phyloP scores from a whole-genome alignment of 1,140 invertebrate genomes.

The Drosophila orena region DNA sequence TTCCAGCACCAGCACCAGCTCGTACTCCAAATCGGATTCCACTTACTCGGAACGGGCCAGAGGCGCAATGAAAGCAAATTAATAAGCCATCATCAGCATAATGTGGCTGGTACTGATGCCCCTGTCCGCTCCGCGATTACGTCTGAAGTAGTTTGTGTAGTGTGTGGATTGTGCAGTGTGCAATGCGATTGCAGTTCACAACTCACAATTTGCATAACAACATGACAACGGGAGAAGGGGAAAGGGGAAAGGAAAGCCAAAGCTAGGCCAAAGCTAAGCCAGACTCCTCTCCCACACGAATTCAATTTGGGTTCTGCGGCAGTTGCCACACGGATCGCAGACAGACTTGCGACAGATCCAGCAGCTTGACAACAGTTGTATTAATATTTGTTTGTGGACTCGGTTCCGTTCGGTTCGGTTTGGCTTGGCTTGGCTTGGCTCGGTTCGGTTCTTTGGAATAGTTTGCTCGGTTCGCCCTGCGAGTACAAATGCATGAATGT shows the following conservation, averaged over 20 bases:
- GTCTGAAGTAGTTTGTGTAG: conserved; percentile 1
- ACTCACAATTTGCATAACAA: conserved; percentile 50
- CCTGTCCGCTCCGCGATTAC: conserved; percentile 4
- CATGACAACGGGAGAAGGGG: not conserved
- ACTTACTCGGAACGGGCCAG: conserved; percentile 31
- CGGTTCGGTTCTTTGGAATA: no score
- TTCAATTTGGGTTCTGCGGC: conserved; percentile 15
- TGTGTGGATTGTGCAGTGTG: not conserved
- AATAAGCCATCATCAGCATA: conserved; percentile 55
- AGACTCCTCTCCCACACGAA: conserved; percentile 30
- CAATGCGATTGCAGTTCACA: conserved; percentile 29
- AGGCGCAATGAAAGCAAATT: conserved; percentile 52
- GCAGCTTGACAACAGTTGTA: conserved; percentile 26
- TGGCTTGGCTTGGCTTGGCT: no score
- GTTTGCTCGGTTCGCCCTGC: not conserved
- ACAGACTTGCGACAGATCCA: conserved; percentile 37
- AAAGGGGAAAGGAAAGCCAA: not conserved
- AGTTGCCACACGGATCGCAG: conserved; percentile 30
- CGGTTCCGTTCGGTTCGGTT: not conserved
- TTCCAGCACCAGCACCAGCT: not conserved
- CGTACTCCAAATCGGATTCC: conserved; percentile 17
- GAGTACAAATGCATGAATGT: conserved; percentile 1
- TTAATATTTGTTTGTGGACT: conserved; percentile 20
- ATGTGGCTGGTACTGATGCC: conserved; percentile 1
- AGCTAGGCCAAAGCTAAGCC: no score